Percentiles rank a stretch among this genome's conserved stretches.
phyloP scores from a whole-genome alignment of 2,888 invertebrate species.

The Apantesis nais region DNA sequence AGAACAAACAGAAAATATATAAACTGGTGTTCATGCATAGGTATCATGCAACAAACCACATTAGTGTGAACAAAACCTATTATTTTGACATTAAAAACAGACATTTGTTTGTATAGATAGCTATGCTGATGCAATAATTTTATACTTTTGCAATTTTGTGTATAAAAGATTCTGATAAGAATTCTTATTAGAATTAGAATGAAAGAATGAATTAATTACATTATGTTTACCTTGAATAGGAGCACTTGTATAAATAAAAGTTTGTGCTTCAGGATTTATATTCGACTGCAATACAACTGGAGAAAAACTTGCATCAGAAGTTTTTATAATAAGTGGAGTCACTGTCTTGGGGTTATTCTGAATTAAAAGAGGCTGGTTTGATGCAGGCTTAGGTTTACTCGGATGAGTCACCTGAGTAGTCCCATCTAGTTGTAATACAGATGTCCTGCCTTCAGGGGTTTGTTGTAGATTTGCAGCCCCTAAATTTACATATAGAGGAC shows the following conservation, averaged over 20 bases:
- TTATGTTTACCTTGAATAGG: conserved; percentile 72
- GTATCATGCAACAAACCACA: no score
- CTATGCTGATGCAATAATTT: conserved; percentile 7
- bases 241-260: conserved; percentile 80
- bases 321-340: conserved; percentile 74
- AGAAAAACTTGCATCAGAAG: conserved; percentile 75
- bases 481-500: conserved; percentile 77
- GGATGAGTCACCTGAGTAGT: conserved; percentile 59
- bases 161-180: not conserved
- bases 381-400: conserved; percentile 57
- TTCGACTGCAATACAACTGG: conserved; percentile 89
- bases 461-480: conserved; percentile 69
- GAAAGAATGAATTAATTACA: not conserved
- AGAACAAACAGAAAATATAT: no score
- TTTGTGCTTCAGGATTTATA: conserved; percentile 80
- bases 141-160: not conserved
- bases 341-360: conserved; percentile 73
- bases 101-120: not conserved
- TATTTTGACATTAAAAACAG: not conserved
- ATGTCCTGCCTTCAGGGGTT: conserved; percentile 62
- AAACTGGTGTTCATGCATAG: no score
- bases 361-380: conserved; percentile 66
- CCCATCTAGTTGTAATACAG: conserved; percentile 66
- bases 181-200: not conserved
- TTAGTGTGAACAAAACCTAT: no score